Percentiles rank a stretch among this genome's conserved stretches.
Evolutionary conservation across 2,113 vertebrate species (phyloP).

Genomic region (Phrynosoma platyrhinos): DNA sequence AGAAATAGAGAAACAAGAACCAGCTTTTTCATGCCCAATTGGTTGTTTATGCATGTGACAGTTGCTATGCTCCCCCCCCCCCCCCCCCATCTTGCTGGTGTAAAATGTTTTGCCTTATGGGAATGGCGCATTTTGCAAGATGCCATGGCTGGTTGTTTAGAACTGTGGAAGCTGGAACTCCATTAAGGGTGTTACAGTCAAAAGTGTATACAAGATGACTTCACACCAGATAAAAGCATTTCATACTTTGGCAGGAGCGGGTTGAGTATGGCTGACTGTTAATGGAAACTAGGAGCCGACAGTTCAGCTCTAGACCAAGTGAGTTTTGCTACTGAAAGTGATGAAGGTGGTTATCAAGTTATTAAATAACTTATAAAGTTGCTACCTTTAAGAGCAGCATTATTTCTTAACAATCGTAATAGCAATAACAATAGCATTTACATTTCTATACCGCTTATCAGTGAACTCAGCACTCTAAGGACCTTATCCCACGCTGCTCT

Average conservation of each 20-base stretch:
- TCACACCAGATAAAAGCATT: slow-evolving; percentile 33
- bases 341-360: accelerated
- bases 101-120: slow-evolving; percentile 45
- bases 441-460: no score
- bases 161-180: slow-evolving; percentile 4
- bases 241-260: slow-evolving; percentile 1
- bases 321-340: background rate
- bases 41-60: slow-evolving; percentile 62
- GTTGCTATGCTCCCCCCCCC: background rate
- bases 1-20: background rate
- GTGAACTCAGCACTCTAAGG: no score
- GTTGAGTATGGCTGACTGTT: background rate
- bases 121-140: slow-evolving; percentile 32
- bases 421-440: no score
- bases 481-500: no score
- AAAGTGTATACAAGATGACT: background rate
- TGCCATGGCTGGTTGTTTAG: background rate
- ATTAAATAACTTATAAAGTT: background rate
- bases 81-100: slow-evolving; percentile 48
- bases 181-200: slow-evolving; percentile 14
- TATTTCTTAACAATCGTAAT: background rate
- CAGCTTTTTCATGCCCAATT: slow-evolving; percentile 56
- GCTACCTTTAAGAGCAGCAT: accelerated
- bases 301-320: slow-evolving; percentile 17
- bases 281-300: slow-evolving; percentile 16